phyloP scores from a whole-genome alignment of 2,888 invertebrate species.

The Acrobasis repandana region DNA sequence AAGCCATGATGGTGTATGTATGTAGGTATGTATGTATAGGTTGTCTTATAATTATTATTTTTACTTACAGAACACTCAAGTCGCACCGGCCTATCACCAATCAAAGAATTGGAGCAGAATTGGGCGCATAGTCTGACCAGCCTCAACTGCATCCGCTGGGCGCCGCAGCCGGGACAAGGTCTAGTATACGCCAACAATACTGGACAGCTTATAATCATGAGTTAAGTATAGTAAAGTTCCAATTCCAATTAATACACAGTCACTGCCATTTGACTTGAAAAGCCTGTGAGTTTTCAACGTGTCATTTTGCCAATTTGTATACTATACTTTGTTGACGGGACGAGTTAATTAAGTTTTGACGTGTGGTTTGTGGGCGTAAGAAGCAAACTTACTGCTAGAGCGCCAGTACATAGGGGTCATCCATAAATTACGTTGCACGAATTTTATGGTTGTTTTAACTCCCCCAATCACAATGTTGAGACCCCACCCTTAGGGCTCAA shows the following conservation, averaged over 20 bases:
- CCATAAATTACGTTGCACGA: too few relatives aligned
- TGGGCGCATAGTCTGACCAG: constrained; percentile 86
- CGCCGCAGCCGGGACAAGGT: constrained; percentile 92
- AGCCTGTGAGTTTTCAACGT: background rate
- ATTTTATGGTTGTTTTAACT: too few relatives aligned
- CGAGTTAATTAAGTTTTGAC: too few relatives aligned
- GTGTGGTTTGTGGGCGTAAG: too few relatives aligned
- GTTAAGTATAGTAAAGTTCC: constrained; percentile 55
- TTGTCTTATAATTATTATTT: background rate
- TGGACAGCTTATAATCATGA: constrained; percentile 89
- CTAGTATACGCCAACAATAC: constrained; percentile 93
- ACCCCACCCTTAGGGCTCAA: too few relatives aligned
- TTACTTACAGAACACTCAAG: constrained; percentile 61
- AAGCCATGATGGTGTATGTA: too few relatives aligned
- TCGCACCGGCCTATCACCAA: constrained; percentile 71
- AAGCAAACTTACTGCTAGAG: too few relatives aligned
- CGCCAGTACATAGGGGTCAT: too few relatives aligned
- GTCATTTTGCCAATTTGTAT: background rate
- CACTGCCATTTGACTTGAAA: constrained; percentile 9
- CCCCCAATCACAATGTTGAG: too few relatives aligned
- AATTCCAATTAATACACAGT: background rate
- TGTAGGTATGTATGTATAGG: too few relatives aligned
- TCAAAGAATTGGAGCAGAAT: constrained; percentile 86
- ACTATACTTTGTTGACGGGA: background rate
- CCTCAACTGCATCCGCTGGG: constrained; percentile 93